Percentiles rank a stretch among this genome's conserved stretches.
Conservation (phyloP, 2,113 vertebrate species). For the Heterocephalus glaber region DNA sequence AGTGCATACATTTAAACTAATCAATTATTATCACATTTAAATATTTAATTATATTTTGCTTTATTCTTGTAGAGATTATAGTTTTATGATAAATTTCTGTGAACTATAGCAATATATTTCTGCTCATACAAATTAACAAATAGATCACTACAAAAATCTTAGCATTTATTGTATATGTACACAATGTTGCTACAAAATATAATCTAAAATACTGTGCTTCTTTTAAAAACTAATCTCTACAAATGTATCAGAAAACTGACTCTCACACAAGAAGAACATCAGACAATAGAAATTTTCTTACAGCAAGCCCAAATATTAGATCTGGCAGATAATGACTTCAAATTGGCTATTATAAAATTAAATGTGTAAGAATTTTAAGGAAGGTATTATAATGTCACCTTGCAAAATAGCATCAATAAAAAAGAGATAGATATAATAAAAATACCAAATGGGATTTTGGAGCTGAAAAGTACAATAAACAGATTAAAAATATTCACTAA, state of each 20-base stretch:
- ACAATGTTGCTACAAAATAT: neutral
- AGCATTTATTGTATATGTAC: no score
- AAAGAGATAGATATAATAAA: neutral
- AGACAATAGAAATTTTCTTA: neutral
- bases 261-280: no score
- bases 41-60: neutral
- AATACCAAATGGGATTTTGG: neutral
- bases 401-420: neutral
- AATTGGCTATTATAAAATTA: neutral
- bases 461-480: neutral
- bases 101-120: neutral
- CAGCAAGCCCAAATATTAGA: neutral
- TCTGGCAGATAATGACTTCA: no score
- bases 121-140: neutral
- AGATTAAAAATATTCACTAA: neutral
- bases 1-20: neutral
- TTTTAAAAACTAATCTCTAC: neutral
- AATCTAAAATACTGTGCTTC: neutral
- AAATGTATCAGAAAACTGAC: neutral
- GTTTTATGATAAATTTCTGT: neutral
- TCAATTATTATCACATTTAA: neutral
- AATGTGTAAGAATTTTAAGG: neutral
- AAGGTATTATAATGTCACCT: neutral
- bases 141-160: neutral
- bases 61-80: neutral